Percentiles rank a stretch among this genome's conserved stretches.
phyloP scores from a whole-genome alignment of 2,797 vertebrate species.

The Darevskia nairensis region DNA sequence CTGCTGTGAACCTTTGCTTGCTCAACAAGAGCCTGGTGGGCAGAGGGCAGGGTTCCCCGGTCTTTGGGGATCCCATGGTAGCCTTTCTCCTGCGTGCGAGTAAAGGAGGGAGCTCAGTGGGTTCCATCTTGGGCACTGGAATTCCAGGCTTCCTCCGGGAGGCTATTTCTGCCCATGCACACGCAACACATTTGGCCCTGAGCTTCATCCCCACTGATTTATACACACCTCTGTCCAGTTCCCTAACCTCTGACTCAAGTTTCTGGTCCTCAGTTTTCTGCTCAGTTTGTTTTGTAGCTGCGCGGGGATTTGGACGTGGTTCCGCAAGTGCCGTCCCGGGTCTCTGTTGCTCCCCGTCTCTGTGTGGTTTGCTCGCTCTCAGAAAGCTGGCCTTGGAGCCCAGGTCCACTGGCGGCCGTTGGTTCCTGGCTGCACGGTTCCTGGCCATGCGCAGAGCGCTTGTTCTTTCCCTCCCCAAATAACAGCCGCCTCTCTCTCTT shows the following conservation, averaged over 20 bases:
- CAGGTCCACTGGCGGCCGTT: neutral
- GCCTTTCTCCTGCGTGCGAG: no score
- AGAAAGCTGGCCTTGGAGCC: neutral
- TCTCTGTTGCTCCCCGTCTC: neutral
- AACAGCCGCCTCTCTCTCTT: neutral
- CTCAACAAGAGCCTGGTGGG: neutral
- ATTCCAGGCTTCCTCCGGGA: neutral
- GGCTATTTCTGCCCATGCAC: no score
- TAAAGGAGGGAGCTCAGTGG: no score
- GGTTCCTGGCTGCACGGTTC: neutral
- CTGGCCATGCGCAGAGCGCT: neutral
- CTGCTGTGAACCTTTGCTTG: neutral
- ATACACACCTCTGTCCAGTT: no score
- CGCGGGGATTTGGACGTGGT: neutral
- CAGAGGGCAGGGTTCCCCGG: no score
- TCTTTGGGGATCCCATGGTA: no score
- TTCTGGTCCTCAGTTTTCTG: neutral
- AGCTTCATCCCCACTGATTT: no score
- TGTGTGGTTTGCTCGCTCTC: neutral
- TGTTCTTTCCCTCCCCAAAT: neutral
- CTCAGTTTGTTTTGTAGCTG: neutral
- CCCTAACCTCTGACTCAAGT: no score
- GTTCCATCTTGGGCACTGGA: neutral
- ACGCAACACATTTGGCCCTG: no score
- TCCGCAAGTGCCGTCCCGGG: neutral